Evolutionary conservation across 2,888 invertebrate species (phyloP).

Genomic region (Hypsopygia costalis): DNA sequence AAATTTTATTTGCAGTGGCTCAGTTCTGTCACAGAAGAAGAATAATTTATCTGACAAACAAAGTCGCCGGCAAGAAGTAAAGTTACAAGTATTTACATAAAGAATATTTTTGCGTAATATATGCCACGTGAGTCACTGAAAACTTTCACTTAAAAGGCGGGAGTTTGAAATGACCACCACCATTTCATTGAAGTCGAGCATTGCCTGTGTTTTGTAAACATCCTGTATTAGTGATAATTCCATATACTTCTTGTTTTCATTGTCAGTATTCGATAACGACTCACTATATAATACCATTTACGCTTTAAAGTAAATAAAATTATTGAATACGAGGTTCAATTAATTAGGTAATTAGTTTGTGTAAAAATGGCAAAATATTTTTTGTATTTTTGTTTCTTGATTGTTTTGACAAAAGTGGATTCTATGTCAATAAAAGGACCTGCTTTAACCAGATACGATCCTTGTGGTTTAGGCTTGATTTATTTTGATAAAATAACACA

Average conservation of each 20-base stretch:
- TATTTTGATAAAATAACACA: conserved; percentile 52
- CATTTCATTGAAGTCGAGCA: conserved; percentile 21
- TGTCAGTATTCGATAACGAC: conserved; percentile 1
- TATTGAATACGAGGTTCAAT: too few relatives aligned
- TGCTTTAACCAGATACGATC: conserved; percentile 54
- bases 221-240: conserved; percentile 24
- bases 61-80: background rate
- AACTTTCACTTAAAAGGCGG: conserved; percentile 52
- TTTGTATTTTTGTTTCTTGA: conserved; percentile 3
- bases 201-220: conserved; percentile 27
- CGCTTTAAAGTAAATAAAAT: background rate
- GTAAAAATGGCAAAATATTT: too few relatives aligned
- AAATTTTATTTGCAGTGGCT: too few relatives aligned
- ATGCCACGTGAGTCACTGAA: conserved; percentile 44
- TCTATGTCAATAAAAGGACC: conserved; percentile 54
- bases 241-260: conserved; percentile 10
- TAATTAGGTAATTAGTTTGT: too few relatives aligned
- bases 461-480: conserved; percentile 59
- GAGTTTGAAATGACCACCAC: conserved; percentile 17
- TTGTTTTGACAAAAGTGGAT: conserved; percentile 27
- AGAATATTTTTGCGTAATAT: conserved; percentile 31
- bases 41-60: too few relatives aligned
- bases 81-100: conserved; percentile 24
- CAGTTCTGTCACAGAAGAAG: too few relatives aligned
- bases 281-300: conserved; percentile 1